These are phyloP conservation scores for Drosophila antonietae DNA, from an alignment of 2,888 invertebrate species.

Conservation along the genomic window DNA sequence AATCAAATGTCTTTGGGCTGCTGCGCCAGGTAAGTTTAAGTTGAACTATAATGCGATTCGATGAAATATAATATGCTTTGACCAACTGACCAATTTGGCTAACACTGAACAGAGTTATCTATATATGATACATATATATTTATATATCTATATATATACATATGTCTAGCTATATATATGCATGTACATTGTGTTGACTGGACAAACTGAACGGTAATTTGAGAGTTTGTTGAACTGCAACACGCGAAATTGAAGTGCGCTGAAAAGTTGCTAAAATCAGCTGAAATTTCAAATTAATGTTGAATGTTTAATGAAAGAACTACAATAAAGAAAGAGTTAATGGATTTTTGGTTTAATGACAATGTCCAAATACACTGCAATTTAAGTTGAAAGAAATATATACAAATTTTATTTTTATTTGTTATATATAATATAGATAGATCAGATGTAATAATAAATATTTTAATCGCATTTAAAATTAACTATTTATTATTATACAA, in stretches of 20 bases:
- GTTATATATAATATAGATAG: too few relatives aligned
- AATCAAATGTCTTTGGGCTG: constrained; percentile 17
- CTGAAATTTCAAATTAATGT: constrained; percentile 31
- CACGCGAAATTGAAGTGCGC: constrained; percentile 34
- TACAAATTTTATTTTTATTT: too few relatives aligned
- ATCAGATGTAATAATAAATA: too few relatives aligned
- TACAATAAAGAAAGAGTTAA: neutral
- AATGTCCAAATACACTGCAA: constrained; percentile 23
- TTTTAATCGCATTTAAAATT: too few relatives aligned
- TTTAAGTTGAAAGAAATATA: too few relatives aligned
- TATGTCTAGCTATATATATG: neutral
- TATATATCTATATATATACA: neutral
- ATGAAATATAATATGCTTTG: constrained; percentile 56
- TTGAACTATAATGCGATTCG: constrained; percentile 4
- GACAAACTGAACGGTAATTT: constrained; percentile 45
- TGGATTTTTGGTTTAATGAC: neutral
- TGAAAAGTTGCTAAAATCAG: constrained; percentile 58
- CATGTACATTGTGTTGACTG: constrained; percentile 35
- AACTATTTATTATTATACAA: too few relatives aligned
- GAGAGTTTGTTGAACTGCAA: constrained; percentile 77
- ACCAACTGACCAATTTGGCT: constrained; percentile 63
- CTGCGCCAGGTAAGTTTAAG: constrained; percentile 54
- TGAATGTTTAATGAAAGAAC: constrained; percentile 1
- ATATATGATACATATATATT: neutral
- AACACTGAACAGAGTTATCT: constrained; percentile 3